Evolutionary conservation across 2,113 vertebrate genomes (phyloP).

Genomic region (Pungitius pungitius): DNA sequence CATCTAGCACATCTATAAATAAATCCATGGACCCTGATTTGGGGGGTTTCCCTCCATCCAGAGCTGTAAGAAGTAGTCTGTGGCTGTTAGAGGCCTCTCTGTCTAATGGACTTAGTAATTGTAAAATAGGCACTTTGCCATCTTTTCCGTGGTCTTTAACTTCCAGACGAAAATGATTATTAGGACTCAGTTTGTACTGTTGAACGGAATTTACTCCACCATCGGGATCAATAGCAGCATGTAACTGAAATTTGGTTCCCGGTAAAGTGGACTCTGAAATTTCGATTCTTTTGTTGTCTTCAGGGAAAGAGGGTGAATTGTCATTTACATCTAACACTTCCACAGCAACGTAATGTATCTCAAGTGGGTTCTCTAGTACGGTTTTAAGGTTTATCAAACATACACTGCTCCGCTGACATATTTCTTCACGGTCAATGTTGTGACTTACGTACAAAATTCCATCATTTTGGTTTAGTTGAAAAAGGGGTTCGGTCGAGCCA

Average conservation of each 20-base stretch:
- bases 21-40: slow-evolving; percentile 48
- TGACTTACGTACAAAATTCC: slow-evolving; percentile 67
- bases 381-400: slow-evolving; percentile 73
- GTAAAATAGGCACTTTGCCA: slow-evolving; percentile 50
- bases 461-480: slow-evolving; percentile 70
- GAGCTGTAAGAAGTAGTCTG: slow-evolving; percentile 54
- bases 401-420: slow-evolving; percentile 58
- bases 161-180: slow-evolving; percentile 62
- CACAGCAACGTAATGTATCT: slow-evolving; percentile 72
- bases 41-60: slow-evolving; percentile 63
- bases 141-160: slow-evolving; percentile 38
- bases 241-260: slow-evolving; percentile 78
- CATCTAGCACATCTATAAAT: slow-evolving; percentile 49
- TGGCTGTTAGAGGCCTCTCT: slow-evolving; percentile 40
- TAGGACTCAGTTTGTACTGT: slow-evolving; percentile 73
- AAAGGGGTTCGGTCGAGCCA: slow-evolving; percentile 53
- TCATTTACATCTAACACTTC: slow-evolving; percentile 78
- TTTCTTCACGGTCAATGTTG: slow-evolving; percentile 72
- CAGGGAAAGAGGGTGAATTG: slow-evolving; percentile 74
- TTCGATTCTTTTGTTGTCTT: slow-evolving; percentile 64
- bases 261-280: slow-evolving; percentile 73
- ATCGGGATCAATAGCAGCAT: slow-evolving; percentile 79
- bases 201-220: slow-evolving; percentile 73
- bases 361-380: slow-evolving; percentile 74
- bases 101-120: slow-evolving; percentile 55